These are phyloP conservation scores for Aphrocallistes beatrix DNA, from an alignment of 37 sponge, comb jelly and placozoan species.

Conservation along the genomic window DNA sequence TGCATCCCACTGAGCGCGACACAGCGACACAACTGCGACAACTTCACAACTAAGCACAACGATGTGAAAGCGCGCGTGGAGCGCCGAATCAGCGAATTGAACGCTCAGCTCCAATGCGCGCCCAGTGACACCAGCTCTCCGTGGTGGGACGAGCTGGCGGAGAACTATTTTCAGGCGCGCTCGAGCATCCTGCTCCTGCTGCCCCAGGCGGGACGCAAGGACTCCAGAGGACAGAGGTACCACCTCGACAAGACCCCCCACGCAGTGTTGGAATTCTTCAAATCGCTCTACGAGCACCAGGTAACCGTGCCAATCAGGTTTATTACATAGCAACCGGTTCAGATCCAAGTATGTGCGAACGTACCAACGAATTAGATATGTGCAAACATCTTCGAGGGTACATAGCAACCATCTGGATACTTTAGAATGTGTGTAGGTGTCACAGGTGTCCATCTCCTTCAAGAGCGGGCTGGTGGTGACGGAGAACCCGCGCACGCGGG, in stretches of 20 bases:
- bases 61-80: neutral
- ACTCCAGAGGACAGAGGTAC: neutral
- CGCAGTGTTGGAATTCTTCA: neutral
- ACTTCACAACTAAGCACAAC: neutral
- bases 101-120: neutral
- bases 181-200: neutral
- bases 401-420: no score
- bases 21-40: neutral
- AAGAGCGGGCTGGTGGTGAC: neutral
- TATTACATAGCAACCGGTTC: neutral
- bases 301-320: no score
- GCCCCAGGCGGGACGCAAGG: neutral
- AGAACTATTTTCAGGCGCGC: neutral
- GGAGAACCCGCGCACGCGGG: neutral
- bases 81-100: neutral
- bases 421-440: neutral
- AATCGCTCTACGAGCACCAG: neutral
- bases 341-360: neutral
- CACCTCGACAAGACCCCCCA: neutral
- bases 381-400: no score
- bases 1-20: neutral
- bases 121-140: neutral
- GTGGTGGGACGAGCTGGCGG: slow-evolving; percentile 6
- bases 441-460: neutral
- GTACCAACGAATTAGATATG: no score